Base-by-base conservation (phyloP, 2,888 invertebrate species). In the Cylindroiulus punctatus region DNA sequence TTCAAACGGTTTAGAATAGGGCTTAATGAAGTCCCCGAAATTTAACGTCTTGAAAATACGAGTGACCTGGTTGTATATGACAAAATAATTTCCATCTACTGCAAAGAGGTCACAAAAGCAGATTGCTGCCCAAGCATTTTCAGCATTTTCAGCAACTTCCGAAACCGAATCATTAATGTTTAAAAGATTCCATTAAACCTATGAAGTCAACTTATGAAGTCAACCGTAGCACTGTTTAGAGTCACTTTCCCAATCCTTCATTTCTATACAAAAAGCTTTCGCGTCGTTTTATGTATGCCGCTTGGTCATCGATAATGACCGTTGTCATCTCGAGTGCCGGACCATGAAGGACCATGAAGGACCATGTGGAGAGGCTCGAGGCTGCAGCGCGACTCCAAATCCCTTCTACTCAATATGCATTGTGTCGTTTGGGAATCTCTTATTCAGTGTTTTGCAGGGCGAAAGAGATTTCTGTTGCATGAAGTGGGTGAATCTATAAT, bases 401-500 rank as follows among this genome's bases (percentile, higher is more conserved):
- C 76, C 26, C 36, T 36, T 65, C 65, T 76, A 17, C 76, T 30
- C 76, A 30, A 76, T 76, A 76, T 76, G 30, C 76, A 76, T 65
- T 26, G 30, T 76, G 30, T 26, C 26, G 30, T 76, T 76, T 76
- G 76, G 76, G 76, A 30, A 30, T n/a, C 65, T 76, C 76, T 76
- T 76, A 76, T 30, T 76, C 76, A 30, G 30, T 30, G 76, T 76
- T 76, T 76, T 12, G 30, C 65, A 76, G 76, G 36, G 26, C 76
- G 26, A 76, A 76, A 14, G 57, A 22, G 76, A 76, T 76, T 76
- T 76, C 76, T 76, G 30, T 30, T 30, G 76, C 76, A 76, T 76
- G 30, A 76, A 76, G 76, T 26, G 76, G 76, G 76, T 26, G 76
- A 26, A 76, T 76, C 76, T 76, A 76, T 76, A 76, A 76, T 76